Evolutionary conservation across 35 echinoderm and acorn worm genomes (phyloP).

Genomic region (Ophioderma brevispina): DNA sequence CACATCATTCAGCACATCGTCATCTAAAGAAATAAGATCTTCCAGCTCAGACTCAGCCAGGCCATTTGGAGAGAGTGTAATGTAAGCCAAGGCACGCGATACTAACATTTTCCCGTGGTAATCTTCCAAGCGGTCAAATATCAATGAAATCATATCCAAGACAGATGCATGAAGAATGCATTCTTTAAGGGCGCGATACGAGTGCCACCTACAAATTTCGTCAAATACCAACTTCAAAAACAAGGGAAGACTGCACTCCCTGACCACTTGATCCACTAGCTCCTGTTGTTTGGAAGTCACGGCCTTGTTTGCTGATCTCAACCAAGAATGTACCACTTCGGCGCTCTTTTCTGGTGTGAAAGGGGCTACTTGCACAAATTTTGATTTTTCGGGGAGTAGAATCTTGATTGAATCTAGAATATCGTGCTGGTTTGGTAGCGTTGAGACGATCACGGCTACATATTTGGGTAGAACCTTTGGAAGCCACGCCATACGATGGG

Average conservation of each 20-base stretch:
- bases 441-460: constrained; percentile 64
- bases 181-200: constrained; percentile 41
- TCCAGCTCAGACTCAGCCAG: too few species aligned
- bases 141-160: constrained; percentile 36
- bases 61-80: too few species aligned
- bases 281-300: constrained; percentile 51
- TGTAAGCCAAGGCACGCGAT: constrained; percentile 51
- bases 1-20: too few species aligned
- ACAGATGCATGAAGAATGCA: constrained; percentile 40
- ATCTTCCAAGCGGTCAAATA: constrained; percentile 74
- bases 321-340: constrained; percentile 60
- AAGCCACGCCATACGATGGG: constrained; percentile 79
- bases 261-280: constrained; percentile 34
- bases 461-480: constrained; percentile 44
- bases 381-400: constrained; percentile 24
- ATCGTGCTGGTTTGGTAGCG: constrained; percentile 57
- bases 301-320: constrained; percentile 13
- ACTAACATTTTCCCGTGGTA: constrained; percentile 73
- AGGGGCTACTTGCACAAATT: constrained; percentile 54
- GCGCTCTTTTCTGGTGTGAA: constrained; percentile 39
- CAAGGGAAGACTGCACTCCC: constrained; percentile 69
- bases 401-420: constrained; percentile 57
- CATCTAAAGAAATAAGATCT: too few species aligned
- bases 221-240: constrained; percentile 87
- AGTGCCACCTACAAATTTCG: constrained; percentile 71